phyloP scores from a whole-genome alignment of 2,797 vertebrate species.

The Myotis daubentonii region DNA sequence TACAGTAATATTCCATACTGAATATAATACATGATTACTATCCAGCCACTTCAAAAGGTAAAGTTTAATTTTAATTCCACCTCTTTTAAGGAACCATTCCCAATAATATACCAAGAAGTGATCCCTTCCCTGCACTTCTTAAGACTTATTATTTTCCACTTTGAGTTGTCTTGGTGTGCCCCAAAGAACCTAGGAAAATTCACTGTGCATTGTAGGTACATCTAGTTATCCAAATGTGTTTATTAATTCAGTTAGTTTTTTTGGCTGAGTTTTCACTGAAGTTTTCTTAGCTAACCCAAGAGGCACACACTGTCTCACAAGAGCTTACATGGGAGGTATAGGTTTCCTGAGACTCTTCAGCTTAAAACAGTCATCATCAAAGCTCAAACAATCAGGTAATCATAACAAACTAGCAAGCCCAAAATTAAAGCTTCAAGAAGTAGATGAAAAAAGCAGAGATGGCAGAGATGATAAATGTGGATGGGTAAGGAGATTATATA shows the following conservation, averaged over 20 bases:
- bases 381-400: slow-evolving; percentile 81
- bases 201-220: background rate
- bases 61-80: slow-evolving; percentile 32
- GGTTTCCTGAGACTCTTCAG: slow-evolving; percentile 56
- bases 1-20: background rate
- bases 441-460: slow-evolving; percentile 84
- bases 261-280: background rate
- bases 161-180: background rate
- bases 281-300: background rate
- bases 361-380: slow-evolving; percentile 60
- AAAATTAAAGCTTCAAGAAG: slow-evolving; percentile 78
- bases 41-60: background rate
- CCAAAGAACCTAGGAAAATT: background rate
- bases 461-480: slow-evolving; percentile 80
- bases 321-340: background rate
- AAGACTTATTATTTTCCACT: background rate
- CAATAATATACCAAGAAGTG: background rate
- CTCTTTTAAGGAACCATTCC: background rate
- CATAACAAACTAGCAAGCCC: slow-evolving; percentile 77
- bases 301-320: background rate
- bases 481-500: slow-evolving; percentile 77
- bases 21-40: background rate
- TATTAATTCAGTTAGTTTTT: slow-evolving; percentile 10
- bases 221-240: background rate
- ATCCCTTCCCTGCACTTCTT: background rate